Base-by-base conservation (phyloP, 2,888 invertebrate genomes). In the Hyposoter didymator region DNA sequence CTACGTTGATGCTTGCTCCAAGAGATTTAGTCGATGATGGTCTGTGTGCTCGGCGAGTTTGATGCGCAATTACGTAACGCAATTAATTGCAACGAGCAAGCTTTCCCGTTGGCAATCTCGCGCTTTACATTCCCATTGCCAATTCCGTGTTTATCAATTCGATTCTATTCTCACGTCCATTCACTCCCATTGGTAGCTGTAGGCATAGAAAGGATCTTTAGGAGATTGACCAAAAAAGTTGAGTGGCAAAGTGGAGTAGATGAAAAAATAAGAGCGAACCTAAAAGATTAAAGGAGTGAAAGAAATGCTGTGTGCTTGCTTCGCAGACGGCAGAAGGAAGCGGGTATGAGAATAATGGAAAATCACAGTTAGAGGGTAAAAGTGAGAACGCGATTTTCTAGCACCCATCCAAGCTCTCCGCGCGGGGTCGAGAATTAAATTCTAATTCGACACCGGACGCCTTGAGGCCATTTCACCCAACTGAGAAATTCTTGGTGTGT, bases 401-500 rank as follows among this genome's bases (percentile, higher is more conserved):
- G 84, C 74, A 78, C 52, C 45, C 78, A 59, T 82, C 49, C 69
- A 28, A 59, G 14, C 62, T 32, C 59, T 49, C 62, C 73, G 84
- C 73, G 84, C 78, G 78, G 28, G 22, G 78, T 84, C 47, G 84
- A 81, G 87, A 87, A 88, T 88, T 88, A 87, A 87, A 87, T 87
- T 87, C 87, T 87, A 88, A 88, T 88, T 87, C 87, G 87, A 88
- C 84, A 87, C 81, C 82, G 84, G 86, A 86, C 79, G 85, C 79
- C 88, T 84, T 82, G 84, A 66, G 84, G 87, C 74, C 78, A 67
- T 73, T 84, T 80, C 73, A 78, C 73, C 32, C 75, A 22, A 19
- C 45, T 43, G 69, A 76, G 59, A 73, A 59, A 62, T 79, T 47
- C 64, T 82, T 74, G 70, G 55, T 45, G 81, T 52, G 69, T 73